Percentiles rank a stretch among this genome's conserved stretches.
Evolutionary conservation across 2,888 invertebrate genomes (phyloP).

Genomic region (Lacanobia wlatinum): DNA sequence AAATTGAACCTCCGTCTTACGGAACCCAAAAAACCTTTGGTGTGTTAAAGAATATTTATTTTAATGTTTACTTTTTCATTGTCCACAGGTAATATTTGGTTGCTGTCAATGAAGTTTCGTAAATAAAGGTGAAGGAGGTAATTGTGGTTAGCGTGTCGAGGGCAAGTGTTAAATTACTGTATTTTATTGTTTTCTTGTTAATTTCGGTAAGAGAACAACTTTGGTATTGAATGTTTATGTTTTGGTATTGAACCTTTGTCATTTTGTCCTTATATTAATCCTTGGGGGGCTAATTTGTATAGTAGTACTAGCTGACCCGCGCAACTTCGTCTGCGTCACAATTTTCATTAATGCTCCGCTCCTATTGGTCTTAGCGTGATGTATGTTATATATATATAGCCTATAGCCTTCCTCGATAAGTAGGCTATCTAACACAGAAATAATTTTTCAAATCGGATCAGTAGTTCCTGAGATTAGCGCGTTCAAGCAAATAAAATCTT

Average conservation of each 20-base stretch:
- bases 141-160: constrained; percentile 52
- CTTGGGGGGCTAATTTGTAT: background rate
- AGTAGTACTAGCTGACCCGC: too few species aligned
- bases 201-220: constrained; percentile 16
- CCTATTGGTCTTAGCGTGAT: too few species aligned
- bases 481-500: too few species aligned
- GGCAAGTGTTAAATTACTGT: constrained; percentile 53
- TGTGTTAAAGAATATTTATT: constrained; percentile 10
- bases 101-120: constrained; percentile 32
- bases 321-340: too few species aligned
- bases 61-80: constrained; percentile 63
- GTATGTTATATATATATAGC: too few species aligned
- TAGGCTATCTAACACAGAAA: too few species aligned
- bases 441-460: too few species aligned
- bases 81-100: constrained; percentile 71
- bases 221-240: constrained; percentile 15
- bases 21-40: constrained; percentile 3
- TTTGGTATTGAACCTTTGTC: constrained; percentile 16
- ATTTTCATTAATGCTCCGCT: too few species aligned
- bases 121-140: constrained; percentile 56
- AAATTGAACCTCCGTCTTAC: too few species aligned
- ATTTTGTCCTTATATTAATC: background rate
- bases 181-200: constrained; percentile 43
- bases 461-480: too few species aligned
- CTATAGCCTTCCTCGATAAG: too few species aligned